Base-by-base conservation (phyloP, 53 echinoderm and acorn worm species). In the Henricia sp. region DNA sequence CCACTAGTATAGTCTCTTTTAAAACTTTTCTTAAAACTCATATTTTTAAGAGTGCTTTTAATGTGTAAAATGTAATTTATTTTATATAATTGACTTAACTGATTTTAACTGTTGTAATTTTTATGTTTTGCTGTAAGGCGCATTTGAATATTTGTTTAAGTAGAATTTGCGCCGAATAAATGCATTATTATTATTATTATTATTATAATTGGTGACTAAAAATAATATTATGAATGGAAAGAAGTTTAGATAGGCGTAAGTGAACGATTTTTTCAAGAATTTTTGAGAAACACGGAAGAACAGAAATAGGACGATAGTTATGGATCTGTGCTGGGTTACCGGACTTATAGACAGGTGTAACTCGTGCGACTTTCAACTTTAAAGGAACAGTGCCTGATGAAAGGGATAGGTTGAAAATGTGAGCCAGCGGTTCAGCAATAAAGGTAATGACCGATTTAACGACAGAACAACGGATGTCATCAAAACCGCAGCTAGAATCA, bases 201-300 rank as follows among this genome's bases (percentile, higher is more conserved):
- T n/a, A n/a, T n/a, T n/a, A n/a, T n/a, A n/a, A 75, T 60, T 63
- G 68, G 19, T 55, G 56, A 68, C 52, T 36, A 48, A 21, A 67
- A 10, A 83, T 26, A 27, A 83, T 30, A 1, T 51, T 28, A 30
- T 50, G 34, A 19, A 3, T 21, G 19, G 8, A 51, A n/a, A 83
- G 39, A 14, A 83, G 52, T 21, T 30, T 6, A n/a, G 50, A 36
- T 10, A 68, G 67, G 12, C 53, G 67, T 20, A 68, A 68, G 11
- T 51, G 53, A n/a, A 83, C 52, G 14, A 83, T n/a, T 19, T 68
- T 29, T 36, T 83, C 83, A 19, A 83, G 53, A 50, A 83, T 67
- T 50, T 83, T 82, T 30, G 60, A 77, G 17, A 67, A 83, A 29
- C 48, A 82, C 4, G 82, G 82, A 12, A 82, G 67, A 34, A 82